Evolutionary conservation across 2,797 vertebrate species (phyloP), one percentile per base, ranked within the genome.

Genomic region (Balearica regulorum): DNA sequence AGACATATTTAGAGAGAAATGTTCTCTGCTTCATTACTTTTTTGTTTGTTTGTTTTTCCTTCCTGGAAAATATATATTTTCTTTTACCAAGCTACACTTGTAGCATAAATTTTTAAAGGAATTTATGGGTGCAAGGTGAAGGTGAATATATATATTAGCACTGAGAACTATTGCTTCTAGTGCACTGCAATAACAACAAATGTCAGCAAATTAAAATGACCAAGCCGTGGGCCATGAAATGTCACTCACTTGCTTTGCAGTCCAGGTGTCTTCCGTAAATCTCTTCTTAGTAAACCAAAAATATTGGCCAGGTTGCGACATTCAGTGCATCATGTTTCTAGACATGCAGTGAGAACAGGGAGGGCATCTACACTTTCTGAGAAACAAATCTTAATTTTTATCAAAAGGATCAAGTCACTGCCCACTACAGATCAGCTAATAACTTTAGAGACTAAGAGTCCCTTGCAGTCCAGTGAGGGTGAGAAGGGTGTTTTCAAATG

Each of bases 201-300:
- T 57, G 20, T 73, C 37, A 51, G 57, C 28, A 55, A 9, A 37
- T 33, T 54, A 26, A 20, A 77, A 43, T 7, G 26, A 11, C 31
- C 48, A 54, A 48, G 46, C 22, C 28, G 13, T 77, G 28, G 41
- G 31, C 31, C 24, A 9, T n/a, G 13, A 60, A 26, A 43, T 37
- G 26, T 39, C 61, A 55, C 46, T 78, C 46, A 28, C 4, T n/a
- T 55, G 3, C 6, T 73, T n/a, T 39, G 29, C 37, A 43, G 12
- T 57, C 28, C 33, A 51, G 8, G 16, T 1, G 3, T 28, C 35
- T 53, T 41, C 39, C 4, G 3, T 7, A 1, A 51, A n/a, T n/a
- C 17, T 26, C 15, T n/a, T n/a, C n/a, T 35, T 35, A 39, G 22
- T 25, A 82, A 46, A 16, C 2, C 2, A 33, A 39, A 62, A 44